phyloP scores from a whole-genome alignment of 1,140 invertebrate genomes.

The Halesus radiatus region DNA sequence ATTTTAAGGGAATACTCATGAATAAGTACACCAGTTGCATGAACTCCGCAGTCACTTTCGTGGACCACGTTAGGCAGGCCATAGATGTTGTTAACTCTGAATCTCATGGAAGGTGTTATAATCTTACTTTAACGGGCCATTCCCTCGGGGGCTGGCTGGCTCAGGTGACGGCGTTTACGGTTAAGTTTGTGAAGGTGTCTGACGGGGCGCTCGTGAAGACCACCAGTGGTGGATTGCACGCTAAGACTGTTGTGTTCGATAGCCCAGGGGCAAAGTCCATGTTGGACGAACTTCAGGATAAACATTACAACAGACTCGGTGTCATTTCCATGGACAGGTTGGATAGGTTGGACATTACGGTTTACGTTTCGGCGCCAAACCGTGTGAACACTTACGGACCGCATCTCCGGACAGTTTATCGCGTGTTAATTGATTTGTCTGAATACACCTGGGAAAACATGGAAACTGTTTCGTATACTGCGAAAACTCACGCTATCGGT shows the following conservation, averaged over 20 bases:
- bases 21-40: too few relatives aligned
- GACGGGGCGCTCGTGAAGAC: not conserved
- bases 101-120: not conserved
- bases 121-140: not conserved
- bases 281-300: not conserved
- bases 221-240: not conserved
- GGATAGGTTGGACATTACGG: too few relatives aligned
- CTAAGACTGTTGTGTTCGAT: not conserved
- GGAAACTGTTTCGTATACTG: not conserved
- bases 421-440: not conserved
- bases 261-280: not conserved
- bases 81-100: too few relatives aligned
- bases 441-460: not conserved
- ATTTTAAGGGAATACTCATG: not conserved
- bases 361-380: too few relatives aligned
- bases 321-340: too few relatives aligned
- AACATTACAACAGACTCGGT: not conserved
- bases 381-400: too few relatives aligned
- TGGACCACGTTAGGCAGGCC: too few relatives aligned
- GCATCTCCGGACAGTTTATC: not conserved
- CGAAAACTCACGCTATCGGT: not conserved
- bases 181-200: not conserved
- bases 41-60: too few relatives aligned
- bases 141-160: not conserved
- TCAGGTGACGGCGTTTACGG: not conserved